Evolutionary conservation across 2,797 vertebrate genomes (phyloP).

Genomic region (Glossophaga mutica): DNA sequence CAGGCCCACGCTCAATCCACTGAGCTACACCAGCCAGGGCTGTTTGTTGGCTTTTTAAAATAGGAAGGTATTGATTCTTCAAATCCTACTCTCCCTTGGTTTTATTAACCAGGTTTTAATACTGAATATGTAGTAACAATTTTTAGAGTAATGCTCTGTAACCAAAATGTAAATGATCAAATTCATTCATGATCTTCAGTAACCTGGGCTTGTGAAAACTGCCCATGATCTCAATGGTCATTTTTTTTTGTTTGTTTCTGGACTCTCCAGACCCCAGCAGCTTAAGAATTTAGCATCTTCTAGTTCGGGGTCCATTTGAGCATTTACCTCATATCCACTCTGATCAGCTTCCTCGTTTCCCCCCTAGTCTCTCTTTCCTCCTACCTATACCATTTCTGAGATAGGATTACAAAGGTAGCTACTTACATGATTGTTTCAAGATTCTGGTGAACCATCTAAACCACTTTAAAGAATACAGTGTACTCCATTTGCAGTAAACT

Average conservation of each 20-base stretch:
- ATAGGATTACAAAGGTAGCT: neutral
- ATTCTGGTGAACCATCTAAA: neutral
- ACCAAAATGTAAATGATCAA: neutral
- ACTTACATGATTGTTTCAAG: neutral
- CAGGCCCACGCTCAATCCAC: too few species aligned
- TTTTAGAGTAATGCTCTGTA: conserved; percentile 30
- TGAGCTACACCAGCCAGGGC: too few species aligned
- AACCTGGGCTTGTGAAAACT: neutral
- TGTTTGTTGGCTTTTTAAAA: neutral
- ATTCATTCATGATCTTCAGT: neutral
- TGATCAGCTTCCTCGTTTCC: neutral
- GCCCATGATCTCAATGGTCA: neutral
- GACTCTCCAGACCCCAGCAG: neutral
- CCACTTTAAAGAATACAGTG: neutral
- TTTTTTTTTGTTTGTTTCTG: conserved; percentile 26
- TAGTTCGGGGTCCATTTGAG: neutral
- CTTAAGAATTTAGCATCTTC: neutral
- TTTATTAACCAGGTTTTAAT: conserved; percentile 17
- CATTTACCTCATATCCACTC: neutral
- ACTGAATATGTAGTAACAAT: neutral
- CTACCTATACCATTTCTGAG: neutral
- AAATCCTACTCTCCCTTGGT: neutral
- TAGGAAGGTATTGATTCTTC: neutral
- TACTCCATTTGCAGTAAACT: neutral
- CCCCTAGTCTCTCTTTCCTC: neutral